phyloP scores from a whole-genome alignment of 2,888 invertebrate genomes.

The Latrodectus hesperus region DNA sequence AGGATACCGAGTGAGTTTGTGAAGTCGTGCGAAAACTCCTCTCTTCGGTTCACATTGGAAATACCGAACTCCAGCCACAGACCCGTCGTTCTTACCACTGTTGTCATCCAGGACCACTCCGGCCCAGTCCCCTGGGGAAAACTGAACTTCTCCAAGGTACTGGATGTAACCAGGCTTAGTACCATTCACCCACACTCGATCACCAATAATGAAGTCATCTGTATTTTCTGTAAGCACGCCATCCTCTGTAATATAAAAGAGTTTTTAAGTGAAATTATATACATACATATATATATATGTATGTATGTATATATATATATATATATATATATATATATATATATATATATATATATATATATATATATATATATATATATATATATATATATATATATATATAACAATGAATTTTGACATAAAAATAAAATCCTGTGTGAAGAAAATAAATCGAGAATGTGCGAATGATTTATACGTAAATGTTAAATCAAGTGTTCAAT shows the following conservation, averaged over 20 bases:
- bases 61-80: constrained; percentile 92
- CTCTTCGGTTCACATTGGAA: constrained; percentile 94
- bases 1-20: constrained; percentile 79
- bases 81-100: constrained; percentile 98
- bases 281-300: too few species aligned
- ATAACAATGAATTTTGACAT: too few species aligned
- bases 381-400: too few species aligned
- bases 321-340: too few species aligned
- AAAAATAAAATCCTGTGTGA: too few species aligned
- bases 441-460: too few species aligned
- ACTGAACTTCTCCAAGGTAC: constrained; percentile 95
- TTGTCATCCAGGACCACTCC: constrained; percentile 96
- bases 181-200: constrained; percentile 94
- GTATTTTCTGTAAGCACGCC: constrained; percentile 87
- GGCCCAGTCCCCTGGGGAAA: constrained; percentile 98
- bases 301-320: too few species aligned
- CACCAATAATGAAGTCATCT: constrained; percentile 96
- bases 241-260: constrained; percentile 23
- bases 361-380: too few species aligned
- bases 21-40: constrained; percentile 93
- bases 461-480: too few species aligned
- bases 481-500: too few species aligned
- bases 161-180: constrained; percentile 93
- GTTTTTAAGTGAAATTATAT: too few species aligned
- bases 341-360: too few species aligned